Conservation (phyloP, 1,140 invertebrate species). For the Antheraea mylitta region DNA sequence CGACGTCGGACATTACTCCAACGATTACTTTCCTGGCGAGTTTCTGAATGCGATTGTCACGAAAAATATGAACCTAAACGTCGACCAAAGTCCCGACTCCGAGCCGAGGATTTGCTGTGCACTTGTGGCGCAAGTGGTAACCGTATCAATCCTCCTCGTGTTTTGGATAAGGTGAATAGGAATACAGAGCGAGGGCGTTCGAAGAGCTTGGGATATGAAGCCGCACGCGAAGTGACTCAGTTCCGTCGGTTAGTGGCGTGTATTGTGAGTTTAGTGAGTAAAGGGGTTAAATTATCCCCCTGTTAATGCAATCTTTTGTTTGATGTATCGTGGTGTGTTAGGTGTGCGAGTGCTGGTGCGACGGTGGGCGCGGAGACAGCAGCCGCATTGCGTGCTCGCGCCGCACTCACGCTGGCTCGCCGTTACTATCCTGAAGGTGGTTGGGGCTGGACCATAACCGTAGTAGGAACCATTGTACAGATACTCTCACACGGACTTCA, state of each 20-base stretch:
- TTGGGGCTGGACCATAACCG: conserved; percentile 89
- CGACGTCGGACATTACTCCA: conserved; percentile 58
- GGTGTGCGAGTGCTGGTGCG: conserved; percentile 68
- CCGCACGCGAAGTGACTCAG: conserved; percentile 66
- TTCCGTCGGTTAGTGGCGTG: conserved; percentile 70
- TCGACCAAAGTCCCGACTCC: conserved; percentile 31
- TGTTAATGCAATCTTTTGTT: conserved; percentile 27
- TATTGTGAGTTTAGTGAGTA: conserved; percentile 17
- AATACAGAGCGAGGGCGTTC: conserved; percentile 62
- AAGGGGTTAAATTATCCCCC: conserved; percentile 25
- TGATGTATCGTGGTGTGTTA: conserved; percentile 49
- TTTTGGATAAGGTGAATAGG: conserved; percentile 36
- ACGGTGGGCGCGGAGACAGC: conserved; percentile 68
- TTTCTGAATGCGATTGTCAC: conserved; percentile 59
- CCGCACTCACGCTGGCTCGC: conserved; percentile 73
- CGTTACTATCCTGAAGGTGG: conserved; percentile 90
- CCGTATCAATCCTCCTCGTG: conserved; percentile 26
- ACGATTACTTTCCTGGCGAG: conserved; percentile 65
- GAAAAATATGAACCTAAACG: conserved; percentile 42
- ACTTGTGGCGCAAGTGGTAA: conserved; percentile 52
- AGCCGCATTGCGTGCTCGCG: conserved; percentile 67
- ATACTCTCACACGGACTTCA: conserved; percentile 83
- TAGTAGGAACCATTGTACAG: conserved; percentile 83
- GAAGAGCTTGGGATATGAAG: conserved; percentile 72
- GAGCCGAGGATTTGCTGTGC: conserved; percentile 50